Evolutionary conservation across 2,888 invertebrate species (phyloP).

Genomic region (Calameuta idolon): DNA sequence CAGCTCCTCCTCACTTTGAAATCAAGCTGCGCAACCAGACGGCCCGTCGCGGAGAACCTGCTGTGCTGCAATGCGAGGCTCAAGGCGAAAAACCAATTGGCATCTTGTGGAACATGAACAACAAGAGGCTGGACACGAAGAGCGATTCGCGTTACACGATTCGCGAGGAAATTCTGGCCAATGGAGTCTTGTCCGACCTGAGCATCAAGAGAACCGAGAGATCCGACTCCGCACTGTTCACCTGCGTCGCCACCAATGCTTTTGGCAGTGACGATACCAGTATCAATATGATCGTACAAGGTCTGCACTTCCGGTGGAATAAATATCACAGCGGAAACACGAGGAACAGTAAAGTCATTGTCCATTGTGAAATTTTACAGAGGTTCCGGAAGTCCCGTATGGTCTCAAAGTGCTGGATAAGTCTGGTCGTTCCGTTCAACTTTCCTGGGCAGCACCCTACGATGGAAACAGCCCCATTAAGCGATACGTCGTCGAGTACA

Average conservation of each 20-base stretch:
- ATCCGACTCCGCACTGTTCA: slow-evolving; percentile 89
- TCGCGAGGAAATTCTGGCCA: slow-evolving; percentile 87
- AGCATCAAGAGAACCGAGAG: slow-evolving; percentile 91
- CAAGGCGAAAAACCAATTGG: slow-evolving; percentile 96
- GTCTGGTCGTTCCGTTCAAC: slow-evolving; percentile 88
- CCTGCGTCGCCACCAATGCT: slow-evolving; percentile 92
- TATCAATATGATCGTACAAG: slow-evolving; percentile 94
- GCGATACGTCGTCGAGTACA: slow-evolving; percentile 91
- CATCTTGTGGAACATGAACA: slow-evolving; percentile 95
- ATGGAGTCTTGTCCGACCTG: slow-evolving; percentile 88
- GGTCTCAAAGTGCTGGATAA: slow-evolving; percentile 90
- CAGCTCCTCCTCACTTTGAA: slow-evolving; percentile 93
- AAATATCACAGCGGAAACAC: neutral
- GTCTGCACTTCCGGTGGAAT: slow-evolving; percentile 62
- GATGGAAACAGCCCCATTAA: slow-evolving; percentile 92
- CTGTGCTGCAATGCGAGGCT: slow-evolving; percentile 91
- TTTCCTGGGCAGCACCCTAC: slow-evolving; percentile 93
- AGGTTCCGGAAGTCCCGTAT: slow-evolving; percentile 90
- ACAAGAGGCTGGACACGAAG: slow-evolving; percentile 90
- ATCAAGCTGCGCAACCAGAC: slow-evolving; percentile 93
- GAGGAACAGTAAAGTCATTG: neutral
- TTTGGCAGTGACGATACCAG: slow-evolving; percentile 96
- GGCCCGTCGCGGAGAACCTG: slow-evolving; percentile 89
- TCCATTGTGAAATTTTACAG: slow-evolving; percentile 65
- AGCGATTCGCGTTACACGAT: slow-evolving; percentile 88